Evolutionary conservation across 2,888 invertebrate genomes (phyloP), one percentile per base, ranked within the genome.

Genomic region (Cataglyphis cursor): DNA sequence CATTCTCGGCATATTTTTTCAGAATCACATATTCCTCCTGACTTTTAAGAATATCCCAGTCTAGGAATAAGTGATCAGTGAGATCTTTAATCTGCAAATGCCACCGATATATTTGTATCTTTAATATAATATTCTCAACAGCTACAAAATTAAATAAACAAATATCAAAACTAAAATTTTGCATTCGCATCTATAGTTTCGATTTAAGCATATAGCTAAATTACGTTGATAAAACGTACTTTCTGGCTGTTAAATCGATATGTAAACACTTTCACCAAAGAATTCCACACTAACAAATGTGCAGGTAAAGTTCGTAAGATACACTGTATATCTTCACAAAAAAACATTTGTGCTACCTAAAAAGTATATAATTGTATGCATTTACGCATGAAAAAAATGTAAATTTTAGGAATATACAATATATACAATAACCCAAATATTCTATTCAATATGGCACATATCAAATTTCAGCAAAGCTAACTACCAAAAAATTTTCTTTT

Each of bases 1-100:
- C 18, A 24, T 51, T 64, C 6, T 64, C 31, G 18, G 64, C 75
- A 64, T 75, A 75, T 18, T 44, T 62, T 18, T 15, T 24, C 64
- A 75, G 51, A 64, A 75, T 64, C 31, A 48, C 10, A 18, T 35
- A 18, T 21, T 75, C 75, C 3, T 51, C 24, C 8, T 12, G 18
- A 12, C 21, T 35, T 21, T 75, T 24, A 8, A 75, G 3, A 24
- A n/a, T 18, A 9, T 75, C 24, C 74, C 74, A 74, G 28, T 62
- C 62, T 24, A 24, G 12, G 15, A 51, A 75, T 35, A 75, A 64
- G n/a, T 62, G 48, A 12, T 75, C 64, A 9, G 64, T 59, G 6
- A 75, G 35, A 10, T 12, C 6, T 64, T 51, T 75, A n/a, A 75
- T 64, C 75, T 75, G 38, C 6, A 70, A 76, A 76, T 12, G 38